Percentiles rank a stretch among this genome's conserved stretches.
These are phyloP conservation scores for Acholoe squamosa DNA, from an alignment of 2,888 invertebrate genomes.

Conservation along the genomic window DNA sequence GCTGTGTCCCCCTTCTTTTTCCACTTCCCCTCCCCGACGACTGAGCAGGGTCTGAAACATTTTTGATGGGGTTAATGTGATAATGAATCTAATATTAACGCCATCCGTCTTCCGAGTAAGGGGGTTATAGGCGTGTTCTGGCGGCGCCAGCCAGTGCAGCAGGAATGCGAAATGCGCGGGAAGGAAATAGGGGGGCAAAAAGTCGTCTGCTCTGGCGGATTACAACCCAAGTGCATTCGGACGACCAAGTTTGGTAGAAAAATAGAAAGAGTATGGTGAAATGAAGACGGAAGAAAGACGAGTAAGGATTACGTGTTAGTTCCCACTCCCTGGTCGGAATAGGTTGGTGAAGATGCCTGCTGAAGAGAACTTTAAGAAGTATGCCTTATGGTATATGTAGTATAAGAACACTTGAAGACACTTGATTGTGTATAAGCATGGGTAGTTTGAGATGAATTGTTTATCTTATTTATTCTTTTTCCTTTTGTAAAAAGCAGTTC, in stretches of 20 bases:
- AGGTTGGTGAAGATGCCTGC: no score
- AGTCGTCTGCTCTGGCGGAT: not conserved
- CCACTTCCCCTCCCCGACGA: not conserved
- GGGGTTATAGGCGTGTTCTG: constrained; percentile 20
- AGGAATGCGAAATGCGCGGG: constrained; percentile 38
- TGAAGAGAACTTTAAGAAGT: no score
- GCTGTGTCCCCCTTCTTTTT: not conserved
- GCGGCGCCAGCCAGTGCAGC: not conserved
- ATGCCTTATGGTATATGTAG: no score
- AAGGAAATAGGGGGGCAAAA: not conserved
- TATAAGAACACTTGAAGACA: no score
- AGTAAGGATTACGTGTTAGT: no score
- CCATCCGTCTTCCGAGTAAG: constrained; percentile 33
- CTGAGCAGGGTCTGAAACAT: constrained; percentile 45
- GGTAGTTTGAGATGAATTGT: no score
- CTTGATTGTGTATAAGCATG: no score
- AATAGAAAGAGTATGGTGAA: not conserved
- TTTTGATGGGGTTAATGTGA: constrained; percentile 58
- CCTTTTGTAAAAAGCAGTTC: no score
- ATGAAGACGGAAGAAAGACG: not conserved
- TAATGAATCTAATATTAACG: constrained; percentile 59
- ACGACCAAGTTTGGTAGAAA: not conserved
- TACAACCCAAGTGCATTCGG: constrained; percentile 4
- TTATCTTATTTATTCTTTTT: no score
- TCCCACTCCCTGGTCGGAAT: no score